phyloP scores from a whole-genome alignment of 2,797 vertebrate genomes.

The Ibycter americanus region DNA sequence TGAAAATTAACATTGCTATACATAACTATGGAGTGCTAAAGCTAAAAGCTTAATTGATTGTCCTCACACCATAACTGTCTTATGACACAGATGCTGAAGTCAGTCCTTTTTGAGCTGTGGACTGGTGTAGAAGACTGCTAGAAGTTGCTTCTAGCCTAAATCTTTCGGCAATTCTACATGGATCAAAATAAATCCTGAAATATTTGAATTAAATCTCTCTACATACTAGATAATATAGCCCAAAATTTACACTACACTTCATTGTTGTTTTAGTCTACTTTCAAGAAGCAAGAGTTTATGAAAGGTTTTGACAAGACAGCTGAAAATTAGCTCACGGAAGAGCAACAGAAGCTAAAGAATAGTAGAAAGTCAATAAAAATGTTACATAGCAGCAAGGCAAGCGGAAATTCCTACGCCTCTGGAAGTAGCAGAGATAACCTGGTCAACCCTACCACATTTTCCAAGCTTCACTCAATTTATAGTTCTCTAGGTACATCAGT shows the following conservation, averaged over 20 bases:
- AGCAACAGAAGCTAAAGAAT: not conserved
- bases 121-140: not conserved
- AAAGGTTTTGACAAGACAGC: not conserved
- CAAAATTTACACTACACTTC: not conserved
- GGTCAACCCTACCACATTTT: not conserved
- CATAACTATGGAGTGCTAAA: not conserved
- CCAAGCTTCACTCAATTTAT: not conserved
- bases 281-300: not conserved
- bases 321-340: not conserved
- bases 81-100: not conserved
- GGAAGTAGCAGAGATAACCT: not conserved
- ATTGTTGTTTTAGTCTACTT: not conserved
- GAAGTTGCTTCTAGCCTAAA: not conserved
- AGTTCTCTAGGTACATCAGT: not conserved
- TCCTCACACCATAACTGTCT: not conserved
- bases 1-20: not conserved
- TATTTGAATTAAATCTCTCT: not conserved
- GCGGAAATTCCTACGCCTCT: not conserved
- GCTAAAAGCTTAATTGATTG: not conserved
- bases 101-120: not conserved
- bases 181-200: not conserved
- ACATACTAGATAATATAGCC: not conserved
- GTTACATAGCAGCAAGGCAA: not conserved
- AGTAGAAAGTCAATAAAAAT: not conserved
- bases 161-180: not conserved